Conservation (phyloP, 1,140 invertebrate genomes). For the Zeugodacus cucurbitae region DNA sequence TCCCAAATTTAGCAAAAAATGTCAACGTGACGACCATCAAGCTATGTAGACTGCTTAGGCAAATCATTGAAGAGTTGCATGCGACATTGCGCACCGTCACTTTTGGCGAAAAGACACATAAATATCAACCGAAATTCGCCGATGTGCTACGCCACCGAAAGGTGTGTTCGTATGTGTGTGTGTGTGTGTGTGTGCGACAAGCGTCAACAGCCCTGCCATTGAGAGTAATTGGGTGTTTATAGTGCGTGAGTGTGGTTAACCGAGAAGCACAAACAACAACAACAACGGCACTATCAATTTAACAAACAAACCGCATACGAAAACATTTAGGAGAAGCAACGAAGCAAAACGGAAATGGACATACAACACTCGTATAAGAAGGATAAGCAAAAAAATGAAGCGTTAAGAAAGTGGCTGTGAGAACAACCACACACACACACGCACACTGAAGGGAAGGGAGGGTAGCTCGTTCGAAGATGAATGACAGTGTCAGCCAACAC, state of each 20-base stretch:
- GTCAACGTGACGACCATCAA: too few relatives aligned
- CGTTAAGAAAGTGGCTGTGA: neutral
- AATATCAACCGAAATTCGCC: too few relatives aligned
- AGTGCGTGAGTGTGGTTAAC: neutral
- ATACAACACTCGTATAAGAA: too few relatives aligned
- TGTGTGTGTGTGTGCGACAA: neutral
- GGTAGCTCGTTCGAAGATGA: neutral
- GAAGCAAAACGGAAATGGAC: neutral
- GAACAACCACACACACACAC: neutral
- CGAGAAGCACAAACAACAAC: neutral
- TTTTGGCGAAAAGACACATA: too few relatives aligned
- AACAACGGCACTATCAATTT: neutral
- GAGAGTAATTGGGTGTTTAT: constrained; percentile 5
- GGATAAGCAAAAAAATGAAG: neutral
- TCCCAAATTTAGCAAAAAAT: too few relatives aligned
- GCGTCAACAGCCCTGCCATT: neutral
- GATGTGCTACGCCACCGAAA: too few relatives aligned
- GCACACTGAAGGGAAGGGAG: neutral
- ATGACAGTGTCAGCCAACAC: neutral
- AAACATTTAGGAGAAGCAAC: neutral
- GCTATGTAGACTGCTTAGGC: too few relatives aligned
- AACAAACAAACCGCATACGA: neutral
- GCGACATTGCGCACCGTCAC: too few relatives aligned
- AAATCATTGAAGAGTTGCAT: too few relatives aligned
- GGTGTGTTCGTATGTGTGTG: neutral